Evolutionary conservation across 2,797 vertebrate genomes (phyloP), one percentile per base, ranked within the genome.

Genomic region (Lindbergichthys nudifrons): DNA sequence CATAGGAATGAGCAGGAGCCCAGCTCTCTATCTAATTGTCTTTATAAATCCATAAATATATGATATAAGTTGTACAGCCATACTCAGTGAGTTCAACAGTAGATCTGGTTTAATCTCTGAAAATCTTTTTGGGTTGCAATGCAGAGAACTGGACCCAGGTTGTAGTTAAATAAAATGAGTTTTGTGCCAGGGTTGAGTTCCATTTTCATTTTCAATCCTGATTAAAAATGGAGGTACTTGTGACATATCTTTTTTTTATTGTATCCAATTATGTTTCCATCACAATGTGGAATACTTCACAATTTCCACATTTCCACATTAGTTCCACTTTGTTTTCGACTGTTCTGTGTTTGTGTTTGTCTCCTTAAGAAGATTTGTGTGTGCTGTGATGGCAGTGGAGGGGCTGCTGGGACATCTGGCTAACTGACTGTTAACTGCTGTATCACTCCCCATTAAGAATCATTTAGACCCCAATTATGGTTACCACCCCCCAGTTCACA

Each of bases 381-480:
- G 64, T 68, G 51, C 59, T 75, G 70, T 75, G 81, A 81, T 75
- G 61, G 50, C 30, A 77, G 64, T 66, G 71, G 26, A 82, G 71
- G 57, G 75, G 77, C 81, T 86, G 80, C 67, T 45, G 75, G 86
- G 89, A 88, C 88, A 89, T 86, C 86, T 91, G 89, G 84, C 65
- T 80, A 74, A 85, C 82, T 83, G 80, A 89, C 85, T 89, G 83
- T 84, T 87, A 85, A 77, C 87, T 80, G 82, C 80, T 75, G 75
- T 83, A 87, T 87, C 82, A 80, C 83, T 86, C 65, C 84, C 82
- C 85, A 90, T 92, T 90, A 92, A 76, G 85, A 86, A 65, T 87
- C 81, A 89, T 92, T 90, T 90, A 85, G 83, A 83, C 73, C 76
- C 72, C 75, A 85, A 90, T 90, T 92, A 89, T 69, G 77, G 79